Base-by-base conservation (phyloP, 1,140 invertebrate genomes). In the Habropoda laboriosa region DNA sequence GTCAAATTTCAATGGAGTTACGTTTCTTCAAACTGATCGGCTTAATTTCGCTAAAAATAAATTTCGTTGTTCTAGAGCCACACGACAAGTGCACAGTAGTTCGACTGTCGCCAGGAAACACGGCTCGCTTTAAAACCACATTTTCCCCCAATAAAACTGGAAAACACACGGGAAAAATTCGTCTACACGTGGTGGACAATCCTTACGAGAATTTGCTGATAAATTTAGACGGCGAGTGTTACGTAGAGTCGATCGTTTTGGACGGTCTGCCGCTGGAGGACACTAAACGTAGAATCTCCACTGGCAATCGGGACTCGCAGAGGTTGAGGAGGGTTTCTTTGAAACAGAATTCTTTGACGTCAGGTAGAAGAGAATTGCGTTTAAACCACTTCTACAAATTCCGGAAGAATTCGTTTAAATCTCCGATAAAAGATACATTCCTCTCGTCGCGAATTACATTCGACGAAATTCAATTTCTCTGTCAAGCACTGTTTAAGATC, bases 121-220 rank as follows among this genome's bases (percentile, higher is more conserved):
- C 45, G 1, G 64, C 61, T 0, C 49, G 72, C 3, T 55, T 90
- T 5, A 68, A 73, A 49, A 49, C 88, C 10, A 61, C 57, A 13
- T 91, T 90, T 63, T 24, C 24, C 3, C 83, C 89, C 16, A 71
- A 10, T 10, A 30, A 80, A 16, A 21, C 73, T 1, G 79, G 80
- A 27, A 87, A 79, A 8, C 80, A 80, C 35, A 12, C 42, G 10
- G 80, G 74, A 18, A 71, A 80, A 32, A 71, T 91, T 18, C 68
- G 70, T 16, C 21, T 91, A 53, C 45, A 67, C 27, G 71, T 89
- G 0, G 35, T 80, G 5, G 84, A 88, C n/a, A 92, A 92, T 87
- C 90, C 90, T 3, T 89, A 90, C 30, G 90, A 92, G 47, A 86
- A 85, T 70, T 24, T 86, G 27, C 77, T 55, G 27, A 70, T 91